Evolutionary conservation across 2,113 vertebrate genomes (phyloP).

Genomic region (Eublepharis macularius): DNA sequence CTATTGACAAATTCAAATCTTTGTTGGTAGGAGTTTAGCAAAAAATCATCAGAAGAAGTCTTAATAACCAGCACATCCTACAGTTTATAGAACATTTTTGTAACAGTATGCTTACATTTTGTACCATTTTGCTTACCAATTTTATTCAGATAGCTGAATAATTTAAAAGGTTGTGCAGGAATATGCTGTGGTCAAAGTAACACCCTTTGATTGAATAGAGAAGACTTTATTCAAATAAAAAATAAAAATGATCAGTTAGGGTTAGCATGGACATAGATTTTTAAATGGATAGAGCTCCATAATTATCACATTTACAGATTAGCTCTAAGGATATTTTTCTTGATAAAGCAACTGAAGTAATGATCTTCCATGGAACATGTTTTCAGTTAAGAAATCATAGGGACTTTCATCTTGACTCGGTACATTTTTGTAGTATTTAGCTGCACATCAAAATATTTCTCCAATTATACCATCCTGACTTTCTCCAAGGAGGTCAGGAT

Average conservation of each 20-base stretch:
- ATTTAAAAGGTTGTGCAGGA: not conserved
- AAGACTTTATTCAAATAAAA: too few species aligned
- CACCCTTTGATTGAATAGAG: not conserved
- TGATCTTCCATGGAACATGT: not conserved
- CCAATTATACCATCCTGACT: too few species aligned
- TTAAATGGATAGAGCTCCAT: not conserved
- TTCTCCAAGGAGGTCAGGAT: too few species aligned
- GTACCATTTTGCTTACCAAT: not conserved
- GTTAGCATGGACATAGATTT: not conserved
- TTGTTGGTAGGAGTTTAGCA: slow-evolving; percentile 12
- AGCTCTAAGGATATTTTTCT: too few species aligned
- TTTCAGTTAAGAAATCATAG: not conserved
- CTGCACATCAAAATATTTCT: too few species aligned
- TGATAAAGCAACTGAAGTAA: not conserved
- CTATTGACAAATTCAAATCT: not conserved
- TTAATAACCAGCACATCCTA: not conserved
- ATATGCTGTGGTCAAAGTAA: not conserved
- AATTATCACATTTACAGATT: not conserved
- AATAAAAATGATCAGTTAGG: not conserved
- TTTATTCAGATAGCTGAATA: slow-evolving; percentile 20
- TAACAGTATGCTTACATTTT: not conserved
- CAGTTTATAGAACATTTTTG: not conserved
- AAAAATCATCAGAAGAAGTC: not conserved
- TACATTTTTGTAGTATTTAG: too few species aligned
- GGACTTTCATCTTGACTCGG: not conserved